Evolutionary conservation across 35 echinoderm and acorn worm genomes (phyloP).

Genomic region (Apostichopus japonicus): DNA sequence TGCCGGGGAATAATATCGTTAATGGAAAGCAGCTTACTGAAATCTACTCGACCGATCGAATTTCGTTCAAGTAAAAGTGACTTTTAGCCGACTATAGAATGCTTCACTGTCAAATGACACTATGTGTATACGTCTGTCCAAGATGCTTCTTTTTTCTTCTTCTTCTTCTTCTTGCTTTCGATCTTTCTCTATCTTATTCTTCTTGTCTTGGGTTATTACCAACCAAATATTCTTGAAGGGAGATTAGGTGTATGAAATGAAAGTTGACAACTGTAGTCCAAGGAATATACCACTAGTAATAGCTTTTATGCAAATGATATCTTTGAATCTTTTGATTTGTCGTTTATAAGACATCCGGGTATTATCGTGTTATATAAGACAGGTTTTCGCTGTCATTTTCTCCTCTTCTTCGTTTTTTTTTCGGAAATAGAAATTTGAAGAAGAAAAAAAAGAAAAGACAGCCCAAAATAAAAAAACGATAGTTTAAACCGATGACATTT

Average conservation of each 20-base stretch:
- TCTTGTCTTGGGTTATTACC: background rate
- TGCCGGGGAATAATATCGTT: slow-evolving; percentile 36
- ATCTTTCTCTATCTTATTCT: background rate
- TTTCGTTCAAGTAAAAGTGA: slow-evolving; percentile 19
- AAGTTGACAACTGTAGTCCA: background rate
- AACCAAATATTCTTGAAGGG: background rate
- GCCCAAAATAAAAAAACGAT: too few species aligned
- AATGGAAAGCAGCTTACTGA: slow-evolving; percentile 48
- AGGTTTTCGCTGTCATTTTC: too few species aligned
- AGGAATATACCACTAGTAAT: slow-evolving; percentile 22
- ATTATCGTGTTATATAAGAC: too few species aligned
- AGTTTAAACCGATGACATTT: too few species aligned
- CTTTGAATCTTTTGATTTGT: background rate
- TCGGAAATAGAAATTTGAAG: too few species aligned
- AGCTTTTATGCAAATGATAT: slow-evolving; percentile 45
- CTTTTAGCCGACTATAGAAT: background rate
- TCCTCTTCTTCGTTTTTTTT: too few species aligned
- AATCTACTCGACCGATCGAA: slow-evolving; percentile 25
- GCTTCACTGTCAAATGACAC: background rate
- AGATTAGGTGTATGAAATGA: slow-evolving; percentile 50
- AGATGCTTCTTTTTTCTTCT: background rate
- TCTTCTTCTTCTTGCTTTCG: background rate
- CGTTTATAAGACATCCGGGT: too few species aligned
- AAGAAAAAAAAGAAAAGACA: too few species aligned
- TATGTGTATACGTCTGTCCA: background rate